Percentiles rank a stretch among this genome's conserved stretches.
phyloP scores from a whole-genome alignment of 1,140 invertebrate species.

The Cryptotermes secundus region DNA sequence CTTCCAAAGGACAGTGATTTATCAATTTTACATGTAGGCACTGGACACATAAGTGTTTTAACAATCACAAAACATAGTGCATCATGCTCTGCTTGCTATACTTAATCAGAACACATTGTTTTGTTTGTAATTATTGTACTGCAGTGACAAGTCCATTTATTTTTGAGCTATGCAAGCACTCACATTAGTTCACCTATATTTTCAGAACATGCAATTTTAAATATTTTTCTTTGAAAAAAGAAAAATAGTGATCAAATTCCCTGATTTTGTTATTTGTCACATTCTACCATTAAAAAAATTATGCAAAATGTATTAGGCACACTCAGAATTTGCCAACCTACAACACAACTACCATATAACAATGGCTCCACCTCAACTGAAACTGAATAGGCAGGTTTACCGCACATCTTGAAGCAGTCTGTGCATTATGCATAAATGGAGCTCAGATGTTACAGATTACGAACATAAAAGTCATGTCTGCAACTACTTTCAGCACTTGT shows the following conservation, averaged over 20 bases:
- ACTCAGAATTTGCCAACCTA: conserved; percentile 26
- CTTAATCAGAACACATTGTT: conserved; percentile 25
- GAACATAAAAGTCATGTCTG: background rate
- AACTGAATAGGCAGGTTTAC: background rate
- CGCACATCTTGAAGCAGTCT: background rate
- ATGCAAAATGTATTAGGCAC: conserved; percentile 29
- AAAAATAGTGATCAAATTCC: conserved; percentile 29
- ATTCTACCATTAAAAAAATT: conserved; percentile 23
- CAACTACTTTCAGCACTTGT: background rate
- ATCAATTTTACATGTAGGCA: conserved; percentile 28
- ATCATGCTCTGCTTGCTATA: conserved; percentile 16
- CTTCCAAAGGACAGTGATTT: conserved; percentile 21
- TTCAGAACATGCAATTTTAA: conserved; percentile 15
- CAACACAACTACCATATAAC: background rate
- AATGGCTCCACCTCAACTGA: background rate
- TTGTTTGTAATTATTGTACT: conserved; percentile 26
- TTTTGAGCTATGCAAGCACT: conserved; percentile 31
- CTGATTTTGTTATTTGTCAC: conserved; percentile 29
- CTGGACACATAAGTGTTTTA: conserved; percentile 27
- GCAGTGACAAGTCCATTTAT: conserved; percentile 25
- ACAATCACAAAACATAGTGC: conserved; percentile 16
- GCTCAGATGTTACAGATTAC: too few species aligned
- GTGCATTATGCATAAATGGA: background rate
- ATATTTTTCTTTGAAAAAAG: conserved; percentile 15
- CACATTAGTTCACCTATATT: background rate